phyloP scores from a whole-genome alignment of 2,888 invertebrate species.

The Lacanobia oleracea region DNA sequence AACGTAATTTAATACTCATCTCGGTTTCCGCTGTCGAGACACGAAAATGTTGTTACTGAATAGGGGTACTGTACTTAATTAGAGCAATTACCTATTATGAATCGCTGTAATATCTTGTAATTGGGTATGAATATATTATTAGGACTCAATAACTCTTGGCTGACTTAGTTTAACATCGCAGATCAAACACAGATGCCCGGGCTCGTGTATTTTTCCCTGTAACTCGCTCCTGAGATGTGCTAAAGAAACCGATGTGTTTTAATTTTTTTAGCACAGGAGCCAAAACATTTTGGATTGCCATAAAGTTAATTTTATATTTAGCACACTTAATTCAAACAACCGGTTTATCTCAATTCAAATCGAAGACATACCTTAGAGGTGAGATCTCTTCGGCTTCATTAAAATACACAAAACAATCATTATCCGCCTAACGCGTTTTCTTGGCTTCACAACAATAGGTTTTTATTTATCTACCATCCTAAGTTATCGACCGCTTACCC shows the following conservation, averaged over 20 bases:
- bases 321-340: background rate
- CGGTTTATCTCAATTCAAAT: too few relatives aligned
- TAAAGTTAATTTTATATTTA: background rate
- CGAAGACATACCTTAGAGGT: background rate
- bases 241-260: background rate
- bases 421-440: background rate
- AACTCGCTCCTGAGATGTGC: background rate
- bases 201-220: background rate
- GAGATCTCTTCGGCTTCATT: background rate
- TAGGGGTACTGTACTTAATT: too few relatives aligned
- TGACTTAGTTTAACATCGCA: background rate
- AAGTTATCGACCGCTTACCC: conserved; percentile 1
- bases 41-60: too few relatives aligned
- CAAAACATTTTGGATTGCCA: background rate
- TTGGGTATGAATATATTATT: conserved; percentile 22
- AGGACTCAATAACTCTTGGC: background rate
- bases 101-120: conserved; percentile 28
- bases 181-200: background rate
- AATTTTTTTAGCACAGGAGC: background rate
- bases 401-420: background rate
- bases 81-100: conserved; percentile 26
- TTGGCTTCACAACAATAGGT: conserved; percentile 13
- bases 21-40: too few relatives aligned
- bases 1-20: too few relatives aligned
- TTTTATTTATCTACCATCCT: background rate